Conservation (phyloP, 2,888 invertebrate genomes). For the Acanthococcus lagerstroemiae region DNA sequence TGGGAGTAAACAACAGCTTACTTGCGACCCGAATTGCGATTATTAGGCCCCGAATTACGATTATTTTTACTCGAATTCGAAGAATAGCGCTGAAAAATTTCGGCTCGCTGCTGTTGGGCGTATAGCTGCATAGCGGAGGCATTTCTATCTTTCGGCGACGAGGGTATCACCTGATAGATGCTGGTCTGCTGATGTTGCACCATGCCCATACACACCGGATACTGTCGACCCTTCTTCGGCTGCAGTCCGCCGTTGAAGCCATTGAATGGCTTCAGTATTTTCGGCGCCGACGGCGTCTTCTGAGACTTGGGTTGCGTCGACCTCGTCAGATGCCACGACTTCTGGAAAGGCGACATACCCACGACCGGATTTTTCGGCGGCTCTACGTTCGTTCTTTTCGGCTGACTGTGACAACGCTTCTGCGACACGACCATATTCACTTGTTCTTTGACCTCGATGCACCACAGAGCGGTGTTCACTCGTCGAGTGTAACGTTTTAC, state of each 20-base stretch:
- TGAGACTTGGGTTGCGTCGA: not conserved
- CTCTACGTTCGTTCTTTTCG: not conserved
- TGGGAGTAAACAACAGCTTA: too few species aligned
- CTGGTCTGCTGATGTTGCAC: not conserved
- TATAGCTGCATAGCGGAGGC: not conserved
- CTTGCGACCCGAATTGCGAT: too few species aligned
- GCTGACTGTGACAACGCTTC: not conserved
- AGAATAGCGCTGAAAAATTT: conserved; percentile 15
- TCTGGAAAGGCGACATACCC: not conserved
- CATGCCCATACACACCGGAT: not conserved
- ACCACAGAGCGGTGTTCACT: conserved; percentile 13
- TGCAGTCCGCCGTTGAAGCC: not conserved
- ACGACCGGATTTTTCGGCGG: not conserved
- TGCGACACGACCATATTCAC: not conserved
- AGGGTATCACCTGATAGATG: not conserved
- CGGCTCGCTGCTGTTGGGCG: conserved; percentile 10
- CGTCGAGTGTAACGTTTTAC: conserved; percentile 7
- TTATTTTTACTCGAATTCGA: too few species aligned
- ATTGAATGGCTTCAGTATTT: not conserved
- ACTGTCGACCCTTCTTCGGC: not conserved
- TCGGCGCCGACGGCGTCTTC: too few species aligned
- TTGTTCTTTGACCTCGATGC: conserved; percentile 5
- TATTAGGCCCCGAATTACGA: too few species aligned
- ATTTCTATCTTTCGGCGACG: not conserved
- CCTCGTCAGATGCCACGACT: not conserved